A percentile compares a stretch with the other conserved stretches of the same genome.
Evolutionary conservation across 2,113 vertebrate genomes (phyloP).

Genomic region (Hiodon alosoides): DNA sequence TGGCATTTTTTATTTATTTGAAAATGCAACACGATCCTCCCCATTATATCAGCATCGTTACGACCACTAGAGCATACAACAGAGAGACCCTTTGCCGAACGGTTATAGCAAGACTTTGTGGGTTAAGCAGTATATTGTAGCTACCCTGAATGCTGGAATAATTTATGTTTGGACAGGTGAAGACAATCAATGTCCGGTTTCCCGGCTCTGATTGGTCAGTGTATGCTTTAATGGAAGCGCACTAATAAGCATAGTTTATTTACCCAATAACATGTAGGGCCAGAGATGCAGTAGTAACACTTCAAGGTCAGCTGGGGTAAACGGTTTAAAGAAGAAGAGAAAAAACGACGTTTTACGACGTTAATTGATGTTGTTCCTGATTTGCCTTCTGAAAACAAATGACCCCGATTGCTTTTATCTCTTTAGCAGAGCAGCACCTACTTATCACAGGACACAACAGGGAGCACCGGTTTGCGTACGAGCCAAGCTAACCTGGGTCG

Average conservation of each 20-base stretch:
- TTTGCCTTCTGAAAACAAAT: constrained; percentile 28
- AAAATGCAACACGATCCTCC: too few species aligned
- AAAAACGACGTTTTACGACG: constrained; percentile 31
- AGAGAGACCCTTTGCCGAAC: too few species aligned
- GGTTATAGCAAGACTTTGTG: too few species aligned
- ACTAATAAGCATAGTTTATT: not conserved
- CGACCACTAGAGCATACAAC: too few species aligned
- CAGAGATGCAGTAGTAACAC: constrained; percentile 18
- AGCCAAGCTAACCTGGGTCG: constrained; percentile 19
- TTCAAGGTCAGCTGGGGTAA: constrained; percentile 26
- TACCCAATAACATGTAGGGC: constrained; percentile 7
- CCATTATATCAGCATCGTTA: too few species aligned
- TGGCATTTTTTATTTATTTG: too few species aligned
- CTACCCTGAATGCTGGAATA: constrained; percentile 2
- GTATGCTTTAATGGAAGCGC: not conserved
- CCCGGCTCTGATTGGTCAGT: not conserved
- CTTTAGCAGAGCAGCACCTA: constrained; percentile 19
- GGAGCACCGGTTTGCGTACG: constrained; percentile 10
- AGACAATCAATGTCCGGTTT: too few species aligned
- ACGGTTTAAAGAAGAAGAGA: constrained; percentile 20
- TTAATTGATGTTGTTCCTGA: constrained; percentile 32
- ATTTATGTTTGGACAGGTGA: not conserved
- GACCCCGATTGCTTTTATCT: constrained; percentile 20
- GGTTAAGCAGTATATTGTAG: too few species aligned
- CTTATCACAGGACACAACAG: constrained; percentile 31